Base-by-base conservation (phyloP, 2,113 vertebrate genomes). In the Sinocyclocheilus anophthalmus region DNA sequence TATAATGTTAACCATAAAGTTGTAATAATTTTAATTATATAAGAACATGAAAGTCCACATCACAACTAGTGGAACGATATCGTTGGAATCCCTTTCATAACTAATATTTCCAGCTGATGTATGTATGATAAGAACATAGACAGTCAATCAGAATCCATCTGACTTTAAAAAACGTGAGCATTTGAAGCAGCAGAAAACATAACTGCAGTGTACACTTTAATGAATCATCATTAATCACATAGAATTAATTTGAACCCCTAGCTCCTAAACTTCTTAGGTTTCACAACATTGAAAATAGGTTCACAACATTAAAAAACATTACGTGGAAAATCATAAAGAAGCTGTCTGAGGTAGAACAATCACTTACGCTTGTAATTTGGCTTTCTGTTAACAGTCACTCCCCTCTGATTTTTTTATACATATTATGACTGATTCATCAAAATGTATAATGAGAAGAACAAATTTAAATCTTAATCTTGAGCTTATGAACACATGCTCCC, bases 401-500 rank as follows among this genome's bases (percentile, higher is more conserved):
- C 67, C 13, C 69, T 86, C 18, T 42, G 45, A 48, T 73, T 75
- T 80, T 37, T 83, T 37, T 20, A 77, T 61, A 33, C 59, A 16
- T 82, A 83, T 84, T 76, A 82, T 83, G 45, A 78, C 69, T 57
- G 42, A 73, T 83, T 59, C 22, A 53, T 87, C 20, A 61, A 87
- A 87, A 85, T 79, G 67, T 76, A 9, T 70, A 85, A 89, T 26
- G 57, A 77, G 73, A 78, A 37, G 8, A 72, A 61, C 39, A 14
- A 18, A 78, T 48, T 42, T 75, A 72, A 50, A 33, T 26, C 70
- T 57, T 84, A 87, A 87, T 85, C 72, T 67, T 30, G 42, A n/a
- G 42, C 42, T 85, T 80, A 80, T 76, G 67, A 86, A 61, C 63
- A 79, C 84, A 87, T 85, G 72, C 76, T 82, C 83, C 59, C 70